Base-by-base conservation (phyloP, 1,140 invertebrate genomes). In the Caenorhabditis briggsae region DNA sequence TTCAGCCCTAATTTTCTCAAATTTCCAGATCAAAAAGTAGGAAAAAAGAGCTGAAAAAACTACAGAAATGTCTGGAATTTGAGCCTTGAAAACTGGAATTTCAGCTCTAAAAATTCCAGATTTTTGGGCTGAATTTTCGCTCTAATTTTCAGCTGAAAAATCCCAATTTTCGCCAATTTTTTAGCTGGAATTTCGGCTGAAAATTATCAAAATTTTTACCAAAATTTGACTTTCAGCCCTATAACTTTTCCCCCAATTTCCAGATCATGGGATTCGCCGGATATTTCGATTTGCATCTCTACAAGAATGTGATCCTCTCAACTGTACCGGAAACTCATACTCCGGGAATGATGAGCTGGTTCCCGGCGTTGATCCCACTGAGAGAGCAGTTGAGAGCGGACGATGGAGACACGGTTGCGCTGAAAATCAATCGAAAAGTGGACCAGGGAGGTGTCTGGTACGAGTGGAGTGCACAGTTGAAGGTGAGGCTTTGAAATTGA, bases 211-310 rank as follows among this genome's bases (percentile, higher is more conserved):
- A 55, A 56, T 85, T 58, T 18, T 58, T 2, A 1, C n/a, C 55
- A 7, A 5, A 58, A 18, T 58, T 58, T n/a, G 41, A 46, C 14
- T 65, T 46, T 14, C 14, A 61, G 7, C 46, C 18, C 23, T 55
- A 82, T n/a, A n/a, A n/a, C n/a, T 55, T 55, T 16, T n/a, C 5
- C n/a, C 20, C n/a, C 0, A 43, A 14, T 33, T 56, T 84, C 74
- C 82, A 89, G 85, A 23, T 91, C 25, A 91, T 90, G 88, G 90
- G 91, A 50, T 91, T 91, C 83, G 91, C 90, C 23, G 91, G 89
- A 11, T 90, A 90, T 64, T 91, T 91, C 65, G 83, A 90, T 20
- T 84, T 87, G 18, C 20, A 46, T 43, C 85, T 91, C 9, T 91
- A 91, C 82, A 88, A 90, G 61, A 85, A 90, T 61, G 82, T 91